Base-by-base conservation (phyloP, 2,888 invertebrate species). In the Acleris emargana region DNA sequence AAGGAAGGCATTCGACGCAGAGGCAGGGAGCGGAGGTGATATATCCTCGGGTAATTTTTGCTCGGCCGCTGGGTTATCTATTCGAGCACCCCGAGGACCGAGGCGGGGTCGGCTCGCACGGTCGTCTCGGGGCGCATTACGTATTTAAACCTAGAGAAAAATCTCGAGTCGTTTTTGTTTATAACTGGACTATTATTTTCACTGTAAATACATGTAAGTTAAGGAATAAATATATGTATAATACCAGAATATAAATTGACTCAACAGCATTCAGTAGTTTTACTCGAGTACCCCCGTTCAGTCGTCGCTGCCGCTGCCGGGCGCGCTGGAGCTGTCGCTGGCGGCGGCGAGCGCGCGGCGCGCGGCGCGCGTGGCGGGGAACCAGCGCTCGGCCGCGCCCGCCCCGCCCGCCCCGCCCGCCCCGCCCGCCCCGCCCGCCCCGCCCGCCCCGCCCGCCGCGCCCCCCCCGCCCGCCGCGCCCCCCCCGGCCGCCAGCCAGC, bases 201-300 rank as follows among this genome's bases (percentile, higher is more conserved):
- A 76, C 69, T 91, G 91, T 91, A 91, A 88, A 92, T 91, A 89
- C 80, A 75, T 85, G 79, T 88, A 89, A 82, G 76, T 75, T 89
- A 89, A 89, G 87, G 76, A 77, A 87, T 88, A 88, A 89, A 80
- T 91, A 87, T 89, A 89, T 70, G 66, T 70, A 71, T 87, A 85
- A 89, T 91, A 92, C 89, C 89, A 91, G 88, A 91, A 86, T 91
- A 91, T 89, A 89, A 89, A 87, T 87, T 84, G 81, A 82, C 80
- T 81, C 79, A 80, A 81, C 74, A 75, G 55, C 38, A 38, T 18
- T 69, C 67, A 64, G 70, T 76, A 62, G 74, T 85, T 80, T 88
- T 76, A 81, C 79, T 80, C 72, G 64, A 11, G 9, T 54, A 7
- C 7, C 7, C 7, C 13, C 1, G 28, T 1, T 32, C 4, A 38